phyloP scores from a whole-genome alignment of 2,113 vertebrate genomes.

The Martes martes region DNA sequence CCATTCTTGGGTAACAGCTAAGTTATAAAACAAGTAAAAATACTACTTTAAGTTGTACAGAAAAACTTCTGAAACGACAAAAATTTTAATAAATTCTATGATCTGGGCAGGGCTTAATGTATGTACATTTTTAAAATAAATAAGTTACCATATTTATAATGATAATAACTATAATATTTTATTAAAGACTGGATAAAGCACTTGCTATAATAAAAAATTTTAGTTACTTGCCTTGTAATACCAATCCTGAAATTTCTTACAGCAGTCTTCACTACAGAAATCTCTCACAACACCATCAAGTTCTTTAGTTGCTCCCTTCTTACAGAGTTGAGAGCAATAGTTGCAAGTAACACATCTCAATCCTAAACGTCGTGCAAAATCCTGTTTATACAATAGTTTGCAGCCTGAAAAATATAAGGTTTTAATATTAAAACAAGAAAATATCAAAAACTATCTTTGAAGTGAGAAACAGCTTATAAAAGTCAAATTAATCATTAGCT shows the following conservation, averaged over 20 bases:
- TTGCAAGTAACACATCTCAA: constrained; percentile 98
- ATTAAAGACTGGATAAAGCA: constrained; percentile 38
- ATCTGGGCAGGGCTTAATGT: constrained; percentile 51
- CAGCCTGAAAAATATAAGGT: constrained; percentile 89
- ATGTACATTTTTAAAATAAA: constrained; percentile 68
- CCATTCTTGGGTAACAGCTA: constrained; percentile 43
- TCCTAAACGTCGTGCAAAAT: constrained; percentile 95
- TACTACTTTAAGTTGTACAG: constrained; percentile 47
- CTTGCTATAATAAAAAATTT: constrained; percentile 70
- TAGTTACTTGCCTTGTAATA: constrained; percentile 93
- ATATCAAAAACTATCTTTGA: not conserved
- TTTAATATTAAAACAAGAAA: constrained; percentile 62
- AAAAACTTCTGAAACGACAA: constrained; percentile 57
- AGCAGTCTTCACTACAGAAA: constrained; percentile 95
- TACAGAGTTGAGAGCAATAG: constrained; percentile 98
- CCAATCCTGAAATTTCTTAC: constrained; percentile 97
- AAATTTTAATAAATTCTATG: constrained; percentile 67
- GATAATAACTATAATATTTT: constrained; percentile 60
- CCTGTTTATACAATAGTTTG: constrained; percentile 98
- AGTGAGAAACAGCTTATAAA: not conserved
- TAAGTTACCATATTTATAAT: not conserved
- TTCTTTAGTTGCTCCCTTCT: constrained; percentile 92
- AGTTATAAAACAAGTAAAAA: constrained; percentile 54
- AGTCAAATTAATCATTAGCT: not conserved
- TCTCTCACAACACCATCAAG: constrained; percentile 93